Percentiles rank a stretch among this genome's conserved stretches.
Evolutionary conservation across 2,888 invertebrate genomes (phyloP).

Genomic region (Acronicta psi): DNA sequence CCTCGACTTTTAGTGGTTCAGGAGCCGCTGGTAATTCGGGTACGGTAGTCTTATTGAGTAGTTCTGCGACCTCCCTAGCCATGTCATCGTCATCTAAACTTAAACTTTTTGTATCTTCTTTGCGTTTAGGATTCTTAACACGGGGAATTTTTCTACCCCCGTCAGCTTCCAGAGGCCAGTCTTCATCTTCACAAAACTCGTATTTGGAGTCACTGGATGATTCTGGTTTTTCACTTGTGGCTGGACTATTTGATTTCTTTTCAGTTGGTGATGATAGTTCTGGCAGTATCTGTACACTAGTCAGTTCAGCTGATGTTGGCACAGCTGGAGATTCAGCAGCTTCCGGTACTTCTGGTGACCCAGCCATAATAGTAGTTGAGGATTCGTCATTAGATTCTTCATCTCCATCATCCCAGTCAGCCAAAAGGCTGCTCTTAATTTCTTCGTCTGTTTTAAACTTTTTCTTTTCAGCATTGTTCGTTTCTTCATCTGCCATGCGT

Average conservation of each 20-base stretch:
- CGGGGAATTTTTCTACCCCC: constrained; percentile 91
- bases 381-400: constrained; percentile 81
- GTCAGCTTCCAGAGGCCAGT: constrained; percentile 87
- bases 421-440: constrained; percentile 91
- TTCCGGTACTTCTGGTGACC: constrained; percentile 76
- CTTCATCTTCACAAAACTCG: constrained; percentile 94
- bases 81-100: constrained; percentile 85
- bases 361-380: constrained; percentile 65
- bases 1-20: constrained; percentile 85
- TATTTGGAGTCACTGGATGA: constrained; percentile 91
- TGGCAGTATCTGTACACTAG: constrained; percentile 65
- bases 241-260: constrained; percentile 65
- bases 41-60: constrained; percentile 90
- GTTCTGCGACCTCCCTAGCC: constrained; percentile 89
- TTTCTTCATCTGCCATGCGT: constrained; percentile 75
- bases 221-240: constrained; percentile 77
- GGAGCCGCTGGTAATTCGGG: constrained; percentile 89
- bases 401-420: constrained; percentile 93
- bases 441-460: constrained; percentile 89
- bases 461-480: constrained; percentile 74
- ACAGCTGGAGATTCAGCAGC: constrained; percentile 78
- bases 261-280: constrained; percentile 67
- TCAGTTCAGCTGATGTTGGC: constrained; percentile 77
- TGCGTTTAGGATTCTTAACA: constrained; percentile 84
- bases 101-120: constrained; percentile 79